Evolutionary conservation across 2,888 invertebrate genomes (phyloP), one percentile per base, ranked within the genome.

Genomic region (Emmelina monodactyla): DNA sequence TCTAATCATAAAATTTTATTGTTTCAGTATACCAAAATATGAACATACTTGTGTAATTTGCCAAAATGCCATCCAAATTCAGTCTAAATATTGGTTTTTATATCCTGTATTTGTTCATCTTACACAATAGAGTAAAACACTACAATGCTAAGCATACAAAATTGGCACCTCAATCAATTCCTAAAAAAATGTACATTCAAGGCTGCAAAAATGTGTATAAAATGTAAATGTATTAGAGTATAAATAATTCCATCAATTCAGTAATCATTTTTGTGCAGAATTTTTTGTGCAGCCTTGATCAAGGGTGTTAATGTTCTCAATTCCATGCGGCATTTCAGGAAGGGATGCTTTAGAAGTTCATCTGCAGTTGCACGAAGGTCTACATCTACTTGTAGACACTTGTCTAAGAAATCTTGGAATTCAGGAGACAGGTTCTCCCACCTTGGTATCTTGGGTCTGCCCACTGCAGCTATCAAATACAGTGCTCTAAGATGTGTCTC

Each of bases 381-480:
- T 0, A 91, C 91, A 47, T 92, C 90, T 1, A 92, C 88, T 67
- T 92, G 89, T 28, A 97, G 84, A 58, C 97, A 97, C 45, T 88
- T 85, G 72, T 97, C 91, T 35, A 97, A 80, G 55, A 94, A 93
- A 61, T 89, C 86, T 62, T 89, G 88, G 53, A 94, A 85, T 35
- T 87, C 85, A 0, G 85, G 78, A 14, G 93, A 92, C 12, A 96
- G 71, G 34, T 85, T 87, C 25, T 88, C 85, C 87, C 91, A 91
- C 45, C 91, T 84, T 14, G 91, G 90, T 43, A 98, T 89, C 50
- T 90, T 88, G 0, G 98, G 98, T 52, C 96, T 88, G 1, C 97
- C 97, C 41, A 94, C 93, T 0, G 96, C 93, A 1, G 97, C 97
- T 42, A 98, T 98, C 48, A 97, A 81, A 82, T 96, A 98, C 32